A percentile compares a stretch with the other conserved stretches of the same genome.
These are phyloP conservation scores for Rhipidura dahli DNA, from an alignment of 2,113 vertebrate species.

Conservation along the genomic window DNA sequence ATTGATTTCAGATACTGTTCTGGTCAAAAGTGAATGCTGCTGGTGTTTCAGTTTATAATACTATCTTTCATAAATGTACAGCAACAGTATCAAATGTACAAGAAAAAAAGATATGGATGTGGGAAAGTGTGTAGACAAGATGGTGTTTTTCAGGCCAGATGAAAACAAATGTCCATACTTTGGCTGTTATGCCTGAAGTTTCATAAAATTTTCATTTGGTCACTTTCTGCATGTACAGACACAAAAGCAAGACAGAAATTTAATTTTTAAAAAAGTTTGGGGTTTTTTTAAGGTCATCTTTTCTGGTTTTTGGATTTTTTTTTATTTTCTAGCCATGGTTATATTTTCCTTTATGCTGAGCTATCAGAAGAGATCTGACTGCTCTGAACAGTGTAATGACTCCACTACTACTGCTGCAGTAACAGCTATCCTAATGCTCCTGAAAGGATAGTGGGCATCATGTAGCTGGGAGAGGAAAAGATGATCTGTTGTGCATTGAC, in stretches of 20 bases:
- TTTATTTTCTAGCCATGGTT: background rate
- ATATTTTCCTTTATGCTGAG: background rate
- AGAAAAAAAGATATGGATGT: background rate
- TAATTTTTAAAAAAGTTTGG: background rate
- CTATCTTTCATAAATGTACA: background rate
- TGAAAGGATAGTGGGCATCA: background rate
- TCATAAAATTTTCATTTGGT: background rate
- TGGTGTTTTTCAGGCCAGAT: background rate
- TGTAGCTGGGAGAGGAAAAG: background rate
- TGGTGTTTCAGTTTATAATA: background rate
- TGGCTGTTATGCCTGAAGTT: background rate
- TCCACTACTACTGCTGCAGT: background rate
- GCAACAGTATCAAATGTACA: background rate
- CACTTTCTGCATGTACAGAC: background rate
- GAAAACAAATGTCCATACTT: background rate
- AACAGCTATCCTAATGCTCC: background rate
- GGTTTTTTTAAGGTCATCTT: background rate
- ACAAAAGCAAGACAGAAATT: background rate
- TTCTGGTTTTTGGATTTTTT: background rate
- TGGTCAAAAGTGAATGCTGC: background rate
- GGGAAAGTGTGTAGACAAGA: background rate
- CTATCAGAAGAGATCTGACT: background rate
- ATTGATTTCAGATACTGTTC: background rate
- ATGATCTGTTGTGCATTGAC: background rate
- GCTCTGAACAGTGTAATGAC: background rate